Base-by-base conservation (phyloP, 2,113 vertebrate genomes). In the Ailuropoda melanoleuca region DNA sequence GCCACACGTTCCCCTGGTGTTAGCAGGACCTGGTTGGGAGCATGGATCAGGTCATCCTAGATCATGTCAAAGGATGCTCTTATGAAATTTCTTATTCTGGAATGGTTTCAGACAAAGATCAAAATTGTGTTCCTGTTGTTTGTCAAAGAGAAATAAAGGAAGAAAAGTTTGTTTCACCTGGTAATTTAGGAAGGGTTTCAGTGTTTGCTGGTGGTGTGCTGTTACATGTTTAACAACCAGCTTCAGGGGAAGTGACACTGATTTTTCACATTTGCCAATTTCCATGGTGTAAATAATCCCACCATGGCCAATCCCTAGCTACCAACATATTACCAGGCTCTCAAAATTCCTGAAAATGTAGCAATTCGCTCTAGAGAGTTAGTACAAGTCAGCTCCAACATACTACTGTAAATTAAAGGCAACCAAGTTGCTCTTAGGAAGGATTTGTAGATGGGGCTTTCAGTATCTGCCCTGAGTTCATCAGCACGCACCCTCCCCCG, bases 1-100 rank as follows among this genome's bases (percentile, higher is more conserved):
- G 72, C 93, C 72, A 70, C n/a, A 26, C 9, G 58, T 92, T 60
- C 84, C 72, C 70, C 62, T 50, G 64, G 77, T 58, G 66, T 74
- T 78, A 90, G 70, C 82, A 53, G 88, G 97, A 93, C 97, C 78
- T 64, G 58, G 92, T 74, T 64, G 58, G 92, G 92, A 64, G 68
- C 92, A 86, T 58, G 58, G 83, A 39, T 74, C 83, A 74, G 90
- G 92, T 92, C 96, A 92, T 78, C 58, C 94, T 90, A n/a, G 72
- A 87, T 96, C 75, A 88, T 58, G 77, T 77, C 86, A 93, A 62
- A 74, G 70, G 74, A 93, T 60, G 58, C 19, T 39, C 70, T 92
- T 66, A 43, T 96, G 82, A 93, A 92, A 81, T 93, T 85, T 84
- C 83, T 83, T 83, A 31, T 87, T 97, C 74, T 74, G 37, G 53